Evolutionary conservation across 2,113 vertebrate genomes (phyloP).

Genomic region (Ptychochromis oligacanthus): DNA sequence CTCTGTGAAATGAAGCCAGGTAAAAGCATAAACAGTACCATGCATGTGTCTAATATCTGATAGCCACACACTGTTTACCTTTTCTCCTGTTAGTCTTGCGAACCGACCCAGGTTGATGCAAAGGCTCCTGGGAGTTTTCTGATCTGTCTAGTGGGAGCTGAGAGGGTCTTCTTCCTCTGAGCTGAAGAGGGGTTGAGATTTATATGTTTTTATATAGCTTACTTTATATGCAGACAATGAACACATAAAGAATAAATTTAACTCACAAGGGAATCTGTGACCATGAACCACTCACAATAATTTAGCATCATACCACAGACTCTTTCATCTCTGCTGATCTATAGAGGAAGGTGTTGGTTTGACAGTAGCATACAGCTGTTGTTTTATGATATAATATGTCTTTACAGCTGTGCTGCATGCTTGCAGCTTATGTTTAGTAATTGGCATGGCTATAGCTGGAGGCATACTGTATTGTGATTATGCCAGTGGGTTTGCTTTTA

Average conservation of each 20-base stretch:
- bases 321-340: neutral
- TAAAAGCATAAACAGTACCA: neutral
- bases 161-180: slow-evolving; percentile 80
- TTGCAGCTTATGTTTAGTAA: too few relatives aligned
- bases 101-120: slow-evolving; percentile 57
- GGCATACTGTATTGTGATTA: too few relatives aligned
- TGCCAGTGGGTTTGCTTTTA: too few relatives aligned
- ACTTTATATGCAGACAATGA: neutral
- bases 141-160: slow-evolving; percentile 80
- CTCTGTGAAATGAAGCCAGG: neutral
- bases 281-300: too few relatives aligned
- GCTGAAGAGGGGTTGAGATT: slow-evolving; percentile 63
- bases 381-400: too few relatives aligned
- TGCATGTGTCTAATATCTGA: neutral
- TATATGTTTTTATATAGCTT: neutral
- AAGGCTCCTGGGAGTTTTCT: slow-evolving; percentile 76
- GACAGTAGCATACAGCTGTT: too few relatives aligned
- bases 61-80: slow-evolving; percentile 27
- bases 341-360: neutral
- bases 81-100: slow-evolving; percentile 72
- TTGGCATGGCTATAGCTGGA: too few relatives aligned
- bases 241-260: neutral
- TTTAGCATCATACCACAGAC: neutral
- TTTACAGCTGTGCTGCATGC: too few relatives aligned
- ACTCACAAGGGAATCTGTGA: too few relatives aligned